Percentiles rank a stretch among this genome's conserved stretches.
Evolutionary conservation across 2,888 invertebrate genomes (phyloP).

Genomic region (Drosophila melanosoma): DNA sequence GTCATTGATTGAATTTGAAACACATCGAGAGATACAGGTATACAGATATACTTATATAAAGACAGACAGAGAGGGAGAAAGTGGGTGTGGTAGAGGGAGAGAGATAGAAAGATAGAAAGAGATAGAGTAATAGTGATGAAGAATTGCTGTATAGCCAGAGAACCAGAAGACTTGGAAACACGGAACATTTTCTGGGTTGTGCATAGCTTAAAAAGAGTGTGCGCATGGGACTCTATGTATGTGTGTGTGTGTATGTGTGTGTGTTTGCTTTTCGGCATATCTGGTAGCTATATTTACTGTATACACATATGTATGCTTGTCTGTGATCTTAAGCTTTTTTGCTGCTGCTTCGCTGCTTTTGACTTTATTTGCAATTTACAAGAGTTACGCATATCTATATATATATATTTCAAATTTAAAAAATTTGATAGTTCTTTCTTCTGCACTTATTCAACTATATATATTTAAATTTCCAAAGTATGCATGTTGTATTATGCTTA

Average conservation of each 20-base stretch:
- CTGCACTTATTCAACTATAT: slow-evolving; percentile 3
- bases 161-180: slow-evolving; percentile 30
- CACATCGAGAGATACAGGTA: slow-evolving; percentile 36
- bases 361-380: slow-evolving; percentile 43
- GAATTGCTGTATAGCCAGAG: slow-evolving; percentile 23
- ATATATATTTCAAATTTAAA: not conserved
- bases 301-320: slow-evolving; percentile 14
- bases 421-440: slow-evolving; percentile 1
- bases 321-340: slow-evolving; percentile 6
- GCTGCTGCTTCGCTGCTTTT: slow-evolving; percentile 49
- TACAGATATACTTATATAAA: slow-evolving; percentile 6
- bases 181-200: slow-evolving; percentile 50
- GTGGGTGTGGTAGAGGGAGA: not conserved
- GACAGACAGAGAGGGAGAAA: not conserved
- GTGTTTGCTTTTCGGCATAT: slow-evolving; percentile 10
- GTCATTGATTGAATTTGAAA: slow-evolving; percentile 56
- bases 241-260: slow-evolving; percentile 12
- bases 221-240: slow-evolving; percentile 51
- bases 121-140: not conserved
- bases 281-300: slow-evolving; percentile 11
- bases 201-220: slow-evolving; percentile 55
- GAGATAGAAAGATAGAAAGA: not conserved
- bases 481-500: slow-evolving; percentile 8
- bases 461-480: not conserved
- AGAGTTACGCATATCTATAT: slow-evolving; percentile 19